Conservation (phyloP, 2,113 vertebrate species). For the Rhea americana region DNA sequence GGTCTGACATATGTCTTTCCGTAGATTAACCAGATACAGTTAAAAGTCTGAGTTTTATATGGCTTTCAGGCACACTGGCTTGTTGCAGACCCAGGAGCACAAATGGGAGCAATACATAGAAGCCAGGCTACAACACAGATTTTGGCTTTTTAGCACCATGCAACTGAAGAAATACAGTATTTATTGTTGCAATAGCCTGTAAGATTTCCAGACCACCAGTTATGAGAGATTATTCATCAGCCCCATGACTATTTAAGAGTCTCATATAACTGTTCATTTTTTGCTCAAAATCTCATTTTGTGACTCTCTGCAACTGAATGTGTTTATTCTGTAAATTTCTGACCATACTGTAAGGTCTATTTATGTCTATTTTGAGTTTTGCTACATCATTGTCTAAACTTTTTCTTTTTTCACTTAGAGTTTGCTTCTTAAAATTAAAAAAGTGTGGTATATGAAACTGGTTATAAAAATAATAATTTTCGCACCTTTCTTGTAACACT, state of each 20-base stretch:
- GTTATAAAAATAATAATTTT: not conserved
- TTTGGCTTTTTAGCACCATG: not conserved
- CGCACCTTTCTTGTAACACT: not conserved
- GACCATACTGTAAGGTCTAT: not conserved
- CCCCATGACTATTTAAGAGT: not conserved
- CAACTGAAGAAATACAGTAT: accelerated
- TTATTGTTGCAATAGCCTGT: not conserved
- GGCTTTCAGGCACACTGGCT: not conserved
- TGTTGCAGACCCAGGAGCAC: not conserved
- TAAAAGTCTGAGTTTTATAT: not conserved
- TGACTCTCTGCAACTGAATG: not conserved
- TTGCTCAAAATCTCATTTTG: not conserved
- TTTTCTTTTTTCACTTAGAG: not conserved
- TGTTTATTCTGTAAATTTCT: not conserved
- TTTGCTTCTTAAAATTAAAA: not conserved
- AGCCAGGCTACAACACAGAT: not conserved
- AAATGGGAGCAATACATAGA: not conserved
- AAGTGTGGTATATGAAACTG: not conserved
- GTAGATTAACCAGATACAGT: not conserved
- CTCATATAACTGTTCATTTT: not conserved
- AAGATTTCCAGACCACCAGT: not conserved
- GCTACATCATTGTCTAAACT: not conserved
- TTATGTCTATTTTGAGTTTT: not conserved
- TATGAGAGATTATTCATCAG: not conserved
- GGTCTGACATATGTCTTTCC: not conserved